These are phyloP conservation scores for Drosophila kanapiae DNA, from an alignment of 1,140 invertebrate genomes.

Conservation along the genomic window DNA sequence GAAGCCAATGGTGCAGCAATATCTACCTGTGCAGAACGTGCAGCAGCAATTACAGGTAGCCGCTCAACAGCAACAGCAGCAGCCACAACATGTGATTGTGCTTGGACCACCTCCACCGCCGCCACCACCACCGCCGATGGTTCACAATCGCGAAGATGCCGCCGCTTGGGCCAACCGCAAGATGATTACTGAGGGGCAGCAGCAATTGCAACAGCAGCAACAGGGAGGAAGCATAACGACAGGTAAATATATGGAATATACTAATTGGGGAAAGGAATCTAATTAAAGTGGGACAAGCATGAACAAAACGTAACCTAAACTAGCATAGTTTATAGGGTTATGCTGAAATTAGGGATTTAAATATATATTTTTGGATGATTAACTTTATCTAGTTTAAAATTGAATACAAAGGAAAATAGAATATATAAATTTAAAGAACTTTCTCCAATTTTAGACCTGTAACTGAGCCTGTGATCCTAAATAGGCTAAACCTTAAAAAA, in stretches of 20 bases:
- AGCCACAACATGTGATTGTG: conserved; percentile 54
- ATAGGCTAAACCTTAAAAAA: neutral
- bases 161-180: conserved; percentile 80
- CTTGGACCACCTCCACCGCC: conserved; percentile 65
- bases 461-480: neutral
- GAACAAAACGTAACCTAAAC: neutral
- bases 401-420: neutral
- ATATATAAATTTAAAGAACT: neutral
- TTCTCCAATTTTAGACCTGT: neutral
- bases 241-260: conserved; percentile 40
- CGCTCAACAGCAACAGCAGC: conserved; percentile 51
- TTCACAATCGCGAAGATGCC: conserved; percentile 80
- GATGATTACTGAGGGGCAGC: conserved; percentile 62
- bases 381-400: neutral
- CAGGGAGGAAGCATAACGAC: conserved; percentile 37
- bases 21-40: conserved; percentile 54
- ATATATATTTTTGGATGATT: neutral
- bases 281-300: neutral
- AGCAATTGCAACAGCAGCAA: conserved; percentile 23
- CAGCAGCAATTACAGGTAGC: conserved; percentile 58
- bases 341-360: too few relatives aligned
- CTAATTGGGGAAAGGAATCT: neutral
- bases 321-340: too few relatives aligned
- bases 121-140: conserved; percentile 63
- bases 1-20: conserved; percentile 57